phyloP scores from a whole-genome alignment of 2,888 invertebrate genomes.

The Lasius fuliginosus region DNA sequence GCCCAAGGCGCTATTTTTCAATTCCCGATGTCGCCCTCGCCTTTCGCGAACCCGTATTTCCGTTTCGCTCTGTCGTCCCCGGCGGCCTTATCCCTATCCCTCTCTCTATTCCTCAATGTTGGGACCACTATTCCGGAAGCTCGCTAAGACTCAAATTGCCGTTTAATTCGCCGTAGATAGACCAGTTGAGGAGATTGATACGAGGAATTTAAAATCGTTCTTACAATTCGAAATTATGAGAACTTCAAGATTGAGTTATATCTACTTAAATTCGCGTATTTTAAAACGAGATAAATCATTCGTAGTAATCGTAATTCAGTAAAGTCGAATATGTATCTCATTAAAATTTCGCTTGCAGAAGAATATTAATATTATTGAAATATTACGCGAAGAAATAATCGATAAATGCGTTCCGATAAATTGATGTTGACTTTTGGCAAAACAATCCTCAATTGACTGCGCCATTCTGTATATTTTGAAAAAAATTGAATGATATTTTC shows the following conservation, averaged over 20 bases:
- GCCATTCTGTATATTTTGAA: neutral
- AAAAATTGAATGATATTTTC: constrained; percentile 12
- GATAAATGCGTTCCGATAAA: constrained; percentile 37
- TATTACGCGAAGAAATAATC: constrained; percentile 25
- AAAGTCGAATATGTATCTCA: constrained; percentile 30
- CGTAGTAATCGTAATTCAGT: constrained; percentile 13
- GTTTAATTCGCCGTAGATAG: neutral
- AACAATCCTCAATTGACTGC: neutral
- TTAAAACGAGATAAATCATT: constrained; percentile 21
- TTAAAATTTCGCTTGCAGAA: constrained; percentile 19
- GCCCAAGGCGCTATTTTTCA: constrained; percentile 85
- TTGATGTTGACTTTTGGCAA: constrained; percentile 15
- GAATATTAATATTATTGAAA: constrained; percentile 29
- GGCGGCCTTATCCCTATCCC: constrained; percentile 62
- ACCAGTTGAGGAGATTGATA: neutral
- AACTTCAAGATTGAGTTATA: neutral
- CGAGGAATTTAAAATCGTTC: neutral
- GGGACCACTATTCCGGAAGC: neutral
- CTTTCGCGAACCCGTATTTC: constrained; percentile 71
- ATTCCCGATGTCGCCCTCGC: constrained; percentile 82
- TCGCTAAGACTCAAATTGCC: constrained; percentile 7
- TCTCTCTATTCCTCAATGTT: neutral
- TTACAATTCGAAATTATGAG: too few relatives aligned
- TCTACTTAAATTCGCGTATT: neutral
- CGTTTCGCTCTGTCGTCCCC: constrained; percentile 68